Conservation (phyloP, 2,113 vertebrate genomes). For the Nipponia nippon region DNA sequence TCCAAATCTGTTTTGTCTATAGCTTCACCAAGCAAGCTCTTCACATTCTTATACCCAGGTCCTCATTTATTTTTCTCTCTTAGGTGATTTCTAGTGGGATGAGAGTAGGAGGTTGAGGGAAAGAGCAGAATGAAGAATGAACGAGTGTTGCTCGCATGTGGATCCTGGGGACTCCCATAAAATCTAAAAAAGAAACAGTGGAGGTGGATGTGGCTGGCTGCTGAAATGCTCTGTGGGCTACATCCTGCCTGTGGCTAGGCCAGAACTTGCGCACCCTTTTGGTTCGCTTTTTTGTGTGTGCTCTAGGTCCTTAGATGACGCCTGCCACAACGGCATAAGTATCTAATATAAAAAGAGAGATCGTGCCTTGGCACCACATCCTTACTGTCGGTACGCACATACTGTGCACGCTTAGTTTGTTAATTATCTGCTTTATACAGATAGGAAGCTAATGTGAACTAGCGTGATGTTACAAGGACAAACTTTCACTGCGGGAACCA, state of each 20-base stretch:
- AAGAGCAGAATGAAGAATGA: neutral
- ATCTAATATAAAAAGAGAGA: neutral
- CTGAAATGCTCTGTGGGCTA: conserved; percentile 25
- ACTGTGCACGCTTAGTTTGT: fast-evolving
- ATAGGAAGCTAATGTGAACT: neutral
- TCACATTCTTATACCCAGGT: neutral
- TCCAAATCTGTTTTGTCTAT: neutral
- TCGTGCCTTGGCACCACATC: neutral
- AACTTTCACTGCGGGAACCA: neutral
- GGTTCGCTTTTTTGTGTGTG: neutral
- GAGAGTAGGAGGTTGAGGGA: neutral
- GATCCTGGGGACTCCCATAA: conserved; percentile 47
- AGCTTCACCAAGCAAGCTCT: neutral
- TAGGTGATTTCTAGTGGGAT: neutral
- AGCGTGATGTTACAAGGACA: fast-evolving
- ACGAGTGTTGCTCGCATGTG: neutral
- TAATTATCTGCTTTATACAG: neutral
- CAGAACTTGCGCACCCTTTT: conserved; percentile 17
- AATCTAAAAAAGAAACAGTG: conserved; percentile 28
- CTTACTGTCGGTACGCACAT: neutral
- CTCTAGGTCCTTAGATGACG: neutral
- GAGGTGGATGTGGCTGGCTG: conserved; percentile 57
- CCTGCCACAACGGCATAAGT: neutral
- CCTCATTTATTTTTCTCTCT: neutral
- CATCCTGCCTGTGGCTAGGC: conserved; percentile 36